Base-by-base conservation (phyloP, 2,888 invertebrate species). In the Drosophila mettleri region DNA sequence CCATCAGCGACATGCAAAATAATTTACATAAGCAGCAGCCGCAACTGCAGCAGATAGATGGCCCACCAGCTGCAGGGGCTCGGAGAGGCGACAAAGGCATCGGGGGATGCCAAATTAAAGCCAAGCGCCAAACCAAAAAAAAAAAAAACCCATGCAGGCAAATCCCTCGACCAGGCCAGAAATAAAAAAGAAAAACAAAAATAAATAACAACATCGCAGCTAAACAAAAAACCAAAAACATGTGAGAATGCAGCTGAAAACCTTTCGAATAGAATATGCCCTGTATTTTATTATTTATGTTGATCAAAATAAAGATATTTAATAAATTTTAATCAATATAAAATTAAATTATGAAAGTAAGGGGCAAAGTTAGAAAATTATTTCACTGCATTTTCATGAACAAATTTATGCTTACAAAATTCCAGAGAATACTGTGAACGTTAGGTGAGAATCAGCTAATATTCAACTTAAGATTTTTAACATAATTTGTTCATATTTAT, bases 11-110 rank as follows among this genome's bases (percentile, higher is more conserved):
- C 73, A 60, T 68, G 80, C 73, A 70, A 83, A 88, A 84, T 84
- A 88, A 84, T 84, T 84, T 84, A 86, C 88, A 84, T 84, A 88
- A 84, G 84, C 88, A 88, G 86, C 84, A 61, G 70, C 80, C 86
- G 52, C 88, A 82, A 70, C 80, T 86, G 88, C 88, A 88, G 64
- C 82, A 45, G 45, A 29, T 29, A 29, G 45, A 27, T 29, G 16
- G 5, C 60, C 48, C 52, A 33, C 18, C 49, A 57, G 38, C n/a
- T 46, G 63, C 48, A 48, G 46, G n/a, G 49, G 54, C 58, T 27
- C 24, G 54, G 18, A 10, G 58, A 4, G 33, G 20, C 64, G 68
- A 70, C 70, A 68, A 58, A 54, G 45, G 58, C 61, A 67, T 39
- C 84, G 48, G 73, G 80, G 82, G 86, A 87, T 82, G 70, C 74